These are phyloP conservation scores for Selenia dentaria DNA, from an alignment of 2,888 invertebrate genomes.

Conservation along the genomic window DNA sequence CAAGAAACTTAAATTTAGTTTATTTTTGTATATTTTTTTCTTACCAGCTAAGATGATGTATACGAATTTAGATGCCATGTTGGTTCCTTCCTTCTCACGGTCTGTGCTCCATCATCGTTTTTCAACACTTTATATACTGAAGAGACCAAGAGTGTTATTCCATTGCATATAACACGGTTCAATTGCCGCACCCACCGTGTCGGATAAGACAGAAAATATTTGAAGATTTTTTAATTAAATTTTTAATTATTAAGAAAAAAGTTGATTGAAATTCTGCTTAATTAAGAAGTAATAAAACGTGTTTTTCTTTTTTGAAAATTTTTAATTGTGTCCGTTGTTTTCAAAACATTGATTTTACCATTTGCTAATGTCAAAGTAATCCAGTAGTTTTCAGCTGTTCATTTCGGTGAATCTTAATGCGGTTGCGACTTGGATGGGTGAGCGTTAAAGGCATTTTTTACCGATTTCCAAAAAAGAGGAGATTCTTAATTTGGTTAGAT, in stretches of 20 bases:
- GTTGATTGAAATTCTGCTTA: neutral
- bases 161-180: neutral
- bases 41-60: conserved; percentile 42
- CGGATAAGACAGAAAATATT: conserved; percentile 1
- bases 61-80: conserved; percentile 23
- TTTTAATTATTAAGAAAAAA: neutral
- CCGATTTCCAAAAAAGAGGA: too few species aligned
- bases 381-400: too few species aligned
- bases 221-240: neutral
- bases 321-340: too few species aligned
- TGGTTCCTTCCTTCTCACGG: conserved; percentile 16
- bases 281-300: too few species aligned
- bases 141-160: conserved; percentile 5
- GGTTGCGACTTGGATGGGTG: too few species aligned
- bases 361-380: too few species aligned
- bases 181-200: conserved; percentile 3
- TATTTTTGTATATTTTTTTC: too few species aligned
- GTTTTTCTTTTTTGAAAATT: neutral
- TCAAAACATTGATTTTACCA: too few species aligned
- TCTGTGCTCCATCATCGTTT: conserved; percentile 19
- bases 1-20: too few species aligned
- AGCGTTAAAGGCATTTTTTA: too few species aligned
- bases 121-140: conserved; percentile 14
- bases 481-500: too few species aligned
- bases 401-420: too few species aligned